Percentiles rank a stretch among this genome's conserved stretches.
phyloP scores from a whole-genome alignment of 2,888 invertebrate genomes.

The Xylophagus ater region DNA sequence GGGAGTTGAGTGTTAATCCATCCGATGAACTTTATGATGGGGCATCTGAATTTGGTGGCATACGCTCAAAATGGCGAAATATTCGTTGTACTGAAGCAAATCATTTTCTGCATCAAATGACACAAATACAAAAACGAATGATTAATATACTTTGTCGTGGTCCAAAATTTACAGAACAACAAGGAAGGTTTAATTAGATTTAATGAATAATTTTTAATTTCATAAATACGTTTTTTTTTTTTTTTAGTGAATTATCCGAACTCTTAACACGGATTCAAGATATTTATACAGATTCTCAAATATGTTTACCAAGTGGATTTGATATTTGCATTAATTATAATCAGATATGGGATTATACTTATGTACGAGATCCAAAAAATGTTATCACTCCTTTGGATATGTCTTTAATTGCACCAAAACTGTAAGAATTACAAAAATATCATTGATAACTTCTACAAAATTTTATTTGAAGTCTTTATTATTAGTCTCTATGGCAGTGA shows the following conservation, averaged over 20 bases:
- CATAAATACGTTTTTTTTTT: not conserved
- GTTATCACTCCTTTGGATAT: slow-evolving; percentile 18
- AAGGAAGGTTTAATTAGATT: slow-evolving; percentile 41
- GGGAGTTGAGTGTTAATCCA: slow-evolving; percentile 21
- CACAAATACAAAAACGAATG: slow-evolving; percentile 38
- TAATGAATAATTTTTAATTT: slow-evolving; percentile 1
- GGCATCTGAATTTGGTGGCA: slow-evolving; percentile 21
- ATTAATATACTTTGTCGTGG: slow-evolving; percentile 52
- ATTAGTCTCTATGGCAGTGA: too few relatives aligned
- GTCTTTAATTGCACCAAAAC: slow-evolving; percentile 20
- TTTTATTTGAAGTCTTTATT: too few relatives aligned
- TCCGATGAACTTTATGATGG: slow-evolving; percentile 16
- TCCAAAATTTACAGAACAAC: slow-evolving; percentile 44
- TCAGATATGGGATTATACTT: slow-evolving; percentile 23
- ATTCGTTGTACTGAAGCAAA: slow-evolving; percentile 26
- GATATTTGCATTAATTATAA: slow-evolving; percentile 29
- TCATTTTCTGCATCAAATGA: slow-evolving; percentile 17
- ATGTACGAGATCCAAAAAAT: slow-evolving; percentile 17
- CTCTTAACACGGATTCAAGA: slow-evolving; percentile 45
- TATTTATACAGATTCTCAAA: slow-evolving; percentile 47
- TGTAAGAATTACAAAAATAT: slow-evolving; percentile 8
- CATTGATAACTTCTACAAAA: too few relatives aligned
- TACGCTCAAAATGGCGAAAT: slow-evolving; percentile 33
- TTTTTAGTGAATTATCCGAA: slow-evolving; percentile 39
- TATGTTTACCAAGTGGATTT: slow-evolving; percentile 42